Base-by-base conservation (phyloP, 92 coral and sea anemone genomes). In the Umimayanthus chanpuru region DNA sequence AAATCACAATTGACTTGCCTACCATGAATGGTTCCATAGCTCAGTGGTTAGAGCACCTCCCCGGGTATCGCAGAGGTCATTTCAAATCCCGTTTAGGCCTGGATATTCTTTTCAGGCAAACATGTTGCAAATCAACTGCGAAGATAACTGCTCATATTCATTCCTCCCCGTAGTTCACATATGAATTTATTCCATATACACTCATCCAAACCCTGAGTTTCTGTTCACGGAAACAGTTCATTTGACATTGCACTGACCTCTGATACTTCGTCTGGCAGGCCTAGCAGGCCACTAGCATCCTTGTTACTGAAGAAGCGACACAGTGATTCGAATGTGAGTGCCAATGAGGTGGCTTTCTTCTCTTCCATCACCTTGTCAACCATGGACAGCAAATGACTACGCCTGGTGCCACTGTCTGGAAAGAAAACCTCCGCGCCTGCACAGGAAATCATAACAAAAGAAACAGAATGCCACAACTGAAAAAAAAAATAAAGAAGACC, bases 301-400 rank as follows among this genome's bases (percentile, higher is more conserved):
- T 96, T 96, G 67, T 94, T 96, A 61, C 99, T 96, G 75, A 96
- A 96, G 91, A 96, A 96, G 78, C 98, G 94, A 84, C 99, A 96
- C 47, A 96, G 91, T 41, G 99, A 96, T 89, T 95, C 99, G 87
- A 96, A 96, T n/a, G 99, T 96, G 87, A 96, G 93, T 28, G 96
- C 99, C 21, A 96, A 85, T 20, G 99, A 96, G 18, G 85, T 90
- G n/a, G 95, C 91, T 79, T 95, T 96, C 85, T 94, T 96, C 83
- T 96, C 99, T 20, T 90, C 96, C 99, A 97, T 95, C 85, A 95
- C 99, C 77, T 97, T 95, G 85, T 97, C 99, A 39, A 97, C 99
- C 99, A 97, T 97, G 81, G 99, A 94, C 73, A 97, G 87, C n/a
- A 97, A 80, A 74, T 95, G 99, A 28, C 91, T 91, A 49, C 99